These are phyloP conservation scores for Pristionchus japonicus DNA, from an alignment of 2,888 invertebrate genomes.

Conservation along the genomic window DNA sequence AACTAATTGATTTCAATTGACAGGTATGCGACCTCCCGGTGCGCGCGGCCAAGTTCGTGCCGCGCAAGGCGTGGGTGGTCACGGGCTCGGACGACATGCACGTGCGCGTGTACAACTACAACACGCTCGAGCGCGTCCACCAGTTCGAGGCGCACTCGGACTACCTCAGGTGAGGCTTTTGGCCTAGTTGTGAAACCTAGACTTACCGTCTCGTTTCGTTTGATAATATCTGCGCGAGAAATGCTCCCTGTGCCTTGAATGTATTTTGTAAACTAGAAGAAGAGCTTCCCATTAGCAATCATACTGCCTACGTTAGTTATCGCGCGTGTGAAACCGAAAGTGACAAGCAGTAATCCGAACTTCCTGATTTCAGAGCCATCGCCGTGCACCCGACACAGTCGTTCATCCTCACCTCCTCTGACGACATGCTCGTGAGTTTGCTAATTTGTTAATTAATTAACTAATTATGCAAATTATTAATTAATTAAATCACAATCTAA, in stretches of 20 bases:
- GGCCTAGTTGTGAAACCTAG: no score
- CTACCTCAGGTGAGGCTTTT: slow-evolving; percentile 82
- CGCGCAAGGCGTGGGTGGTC: slow-evolving; percentile 97
- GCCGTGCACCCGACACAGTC: slow-evolving; percentile 97
- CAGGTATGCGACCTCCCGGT: slow-evolving; percentile 95
- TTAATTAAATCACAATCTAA: neutral
- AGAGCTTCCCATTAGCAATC: no score
- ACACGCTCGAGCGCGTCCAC: slow-evolving; percentile 94
- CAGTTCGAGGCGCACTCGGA: slow-evolving; percentile 98
- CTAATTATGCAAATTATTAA: neutral
- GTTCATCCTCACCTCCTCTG: slow-evolving; percentile 89
- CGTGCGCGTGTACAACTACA: slow-evolving; percentile 96
- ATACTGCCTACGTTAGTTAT: no score
- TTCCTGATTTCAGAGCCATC: slow-evolving; percentile 81
- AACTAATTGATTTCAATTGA: slow-evolving; percentile 62
- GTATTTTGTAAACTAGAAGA: no score
- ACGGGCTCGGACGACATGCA: slow-evolving; percentile 86
- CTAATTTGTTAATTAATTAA: neutral
- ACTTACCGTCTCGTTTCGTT: neutral
- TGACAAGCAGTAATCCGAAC: neutral
- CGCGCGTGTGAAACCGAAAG: no score
- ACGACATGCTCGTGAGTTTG: slow-evolving; percentile 89
- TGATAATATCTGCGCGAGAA: no score
- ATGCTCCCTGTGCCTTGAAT: no score
- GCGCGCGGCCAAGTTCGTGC: slow-evolving; percentile 93